Conservation (phyloP, 2,888 invertebrate genomes). For the Cephus sareptanus region DNA sequence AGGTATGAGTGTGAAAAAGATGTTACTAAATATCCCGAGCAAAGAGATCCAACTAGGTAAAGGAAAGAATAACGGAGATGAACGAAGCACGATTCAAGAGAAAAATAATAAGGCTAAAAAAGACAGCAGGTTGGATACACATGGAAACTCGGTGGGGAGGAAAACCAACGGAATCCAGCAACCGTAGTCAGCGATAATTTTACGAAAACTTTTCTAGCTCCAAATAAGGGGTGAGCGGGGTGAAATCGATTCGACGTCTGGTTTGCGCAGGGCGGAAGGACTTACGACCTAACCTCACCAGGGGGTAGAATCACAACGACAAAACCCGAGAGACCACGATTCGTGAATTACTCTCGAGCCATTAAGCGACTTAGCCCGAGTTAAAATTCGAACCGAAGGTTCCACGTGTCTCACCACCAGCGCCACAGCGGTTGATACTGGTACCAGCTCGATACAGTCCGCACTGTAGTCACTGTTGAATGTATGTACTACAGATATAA, state of each 20-base stretch:
- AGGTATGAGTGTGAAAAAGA: not conserved
- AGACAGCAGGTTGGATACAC: not conserved
- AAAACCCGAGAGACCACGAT: not conserved
- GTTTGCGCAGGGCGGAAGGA: not conserved
- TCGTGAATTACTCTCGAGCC: slow-evolving; percentile 17
- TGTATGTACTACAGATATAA: not conserved
- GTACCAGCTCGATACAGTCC: not conserved
- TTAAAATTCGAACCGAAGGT: slow-evolving; percentile 1
- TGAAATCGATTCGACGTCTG: not conserved
- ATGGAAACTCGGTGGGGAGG: not conserved
- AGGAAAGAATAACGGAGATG: not conserved
- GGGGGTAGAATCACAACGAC: not conserved
- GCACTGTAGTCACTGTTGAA: not conserved
- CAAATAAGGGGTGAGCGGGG: not conserved
- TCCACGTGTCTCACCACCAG: not conserved
- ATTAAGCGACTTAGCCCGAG: slow-evolving; percentile 14
- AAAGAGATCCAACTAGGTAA: not conserved
- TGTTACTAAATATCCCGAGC: not conserved
- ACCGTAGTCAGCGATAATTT: not conserved
- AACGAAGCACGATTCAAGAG: not conserved
- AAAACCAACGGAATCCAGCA: not conserved
- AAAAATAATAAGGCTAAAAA: not conserved
- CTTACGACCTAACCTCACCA: not conserved
- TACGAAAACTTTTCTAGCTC: not conserved
- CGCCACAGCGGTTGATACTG: not conserved